Base-by-base conservation (phyloP, 1,140 invertebrate species). In the Marisa cornuarietis region DNA sequence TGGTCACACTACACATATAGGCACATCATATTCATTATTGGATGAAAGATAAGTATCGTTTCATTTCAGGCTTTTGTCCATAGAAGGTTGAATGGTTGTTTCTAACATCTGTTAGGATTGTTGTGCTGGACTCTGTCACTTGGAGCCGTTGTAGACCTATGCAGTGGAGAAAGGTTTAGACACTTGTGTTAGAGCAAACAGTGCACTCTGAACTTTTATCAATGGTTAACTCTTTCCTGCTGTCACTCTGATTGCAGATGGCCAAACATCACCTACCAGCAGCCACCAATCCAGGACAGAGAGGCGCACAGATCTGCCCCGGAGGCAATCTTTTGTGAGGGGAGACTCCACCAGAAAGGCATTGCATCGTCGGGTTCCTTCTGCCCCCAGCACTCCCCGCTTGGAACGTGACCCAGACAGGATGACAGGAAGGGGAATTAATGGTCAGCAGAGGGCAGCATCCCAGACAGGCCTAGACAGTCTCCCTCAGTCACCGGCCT, bases 321-420 rank as follows among this genome's bases (percentile, higher is more conserved):
- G 84, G 18, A 85, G 85, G 79, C 83, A 86, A 62, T 86, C 85
- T 4, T 89, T 89, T 80, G 78, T 87, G 51, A 80, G 88, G 58
- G 84, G 83, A 66, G 88, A 89, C 69, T 83, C 86, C n/a, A 85
- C 87, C 71, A 82, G 88, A 20, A 82, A 82, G 51, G 86, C 87
- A 16, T 78, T 88, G 42, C 84, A 83, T 69, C 83, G 87, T 20
- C 83, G 85, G 22, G 85, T 85, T 9, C 85, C 88, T 8, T 89
- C 88, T 22, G 88, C 85, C 51, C 87, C 87, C 1, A 82, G 82
- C 42, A 88, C 87, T 14, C 88, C 88, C 14, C 77, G 81, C 78
- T 79, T 78, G 73, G 79, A 83, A 78, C 75, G 83, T 62, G 75
- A 72, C 61, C 20, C 24, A 26, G n/a, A n/a, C 51, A 61, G 73